Conservation (phyloP, 2,888 invertebrate species). For the Quadroppia sp. region DNA sequence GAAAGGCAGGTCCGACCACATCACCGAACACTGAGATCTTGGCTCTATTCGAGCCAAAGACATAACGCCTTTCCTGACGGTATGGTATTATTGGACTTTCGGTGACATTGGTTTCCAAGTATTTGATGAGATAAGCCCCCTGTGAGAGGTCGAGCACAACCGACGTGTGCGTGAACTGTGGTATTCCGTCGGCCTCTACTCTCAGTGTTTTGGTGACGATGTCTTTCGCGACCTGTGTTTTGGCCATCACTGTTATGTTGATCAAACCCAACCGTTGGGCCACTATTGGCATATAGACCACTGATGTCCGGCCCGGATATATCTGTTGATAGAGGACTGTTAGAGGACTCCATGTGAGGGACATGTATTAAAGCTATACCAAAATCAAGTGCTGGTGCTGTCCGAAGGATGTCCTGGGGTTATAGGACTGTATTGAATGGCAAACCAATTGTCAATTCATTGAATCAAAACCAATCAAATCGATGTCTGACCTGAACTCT, state of each 20-base stretch:
- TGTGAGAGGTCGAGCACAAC: slow-evolving; percentile 85
- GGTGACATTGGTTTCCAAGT: slow-evolving; percentile 91
- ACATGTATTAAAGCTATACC: slow-evolving; percentile 57
- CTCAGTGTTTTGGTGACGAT: slow-evolving; percentile 51
- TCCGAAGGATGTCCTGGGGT: slow-evolving; percentile 81
- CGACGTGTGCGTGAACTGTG: slow-evolving; percentile 87
- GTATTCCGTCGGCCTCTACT: slow-evolving; percentile 83
- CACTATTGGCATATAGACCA: slow-evolving; percentile 86
- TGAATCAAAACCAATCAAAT: neutral
- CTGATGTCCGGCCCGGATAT: slow-evolving; percentile 55
- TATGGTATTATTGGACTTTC: slow-evolving; percentile 89
- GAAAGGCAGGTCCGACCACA: slow-evolving; percentile 87
- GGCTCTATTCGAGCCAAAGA: slow-evolving; percentile 82
- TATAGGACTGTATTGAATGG: slow-evolving; percentile 60
- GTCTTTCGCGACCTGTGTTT: slow-evolving; percentile 54
- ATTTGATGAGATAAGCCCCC: slow-evolving; percentile 84
- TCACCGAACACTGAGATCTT: slow-evolving; percentile 61
- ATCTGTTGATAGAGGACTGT: slow-evolving; percentile 50
- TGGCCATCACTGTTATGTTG: slow-evolving; percentile 68
- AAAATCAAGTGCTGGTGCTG: slow-evolving; percentile 94
- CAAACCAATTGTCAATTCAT: neutral
- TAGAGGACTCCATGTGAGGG: neutral
- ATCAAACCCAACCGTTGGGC: slow-evolving; percentile 70
- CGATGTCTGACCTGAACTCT: slow-evolving; percentile 61
- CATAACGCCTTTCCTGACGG: slow-evolving; percentile 82